Percentiles rank a stretch among this genome's conserved stretches.
phyloP scores from a whole-genome alignment of 2,797 vertebrate genomes.

The Carcharodon carcharias region DNA sequence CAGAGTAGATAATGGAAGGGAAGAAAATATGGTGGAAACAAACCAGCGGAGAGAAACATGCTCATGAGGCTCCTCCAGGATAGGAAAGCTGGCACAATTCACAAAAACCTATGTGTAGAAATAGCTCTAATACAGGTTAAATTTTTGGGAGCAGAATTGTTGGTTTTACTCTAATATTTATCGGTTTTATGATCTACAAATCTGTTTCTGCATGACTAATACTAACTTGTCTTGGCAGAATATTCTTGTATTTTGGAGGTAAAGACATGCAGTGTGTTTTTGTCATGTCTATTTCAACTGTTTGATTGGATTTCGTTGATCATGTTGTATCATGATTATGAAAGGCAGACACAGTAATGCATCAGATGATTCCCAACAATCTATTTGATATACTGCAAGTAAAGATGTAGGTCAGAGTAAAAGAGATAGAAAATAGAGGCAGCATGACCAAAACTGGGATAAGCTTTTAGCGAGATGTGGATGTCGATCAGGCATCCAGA shows the following conservation, averaged over 20 bases:
- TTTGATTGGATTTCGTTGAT: background rate
- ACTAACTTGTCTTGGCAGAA: background rate
- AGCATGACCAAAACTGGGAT: background rate
- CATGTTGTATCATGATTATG: background rate
- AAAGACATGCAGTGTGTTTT: background rate
- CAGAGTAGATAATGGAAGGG: background rate
- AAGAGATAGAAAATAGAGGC: background rate
- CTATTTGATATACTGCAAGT: background rate
- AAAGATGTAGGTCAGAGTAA: background rate
- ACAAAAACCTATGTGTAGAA: background rate
- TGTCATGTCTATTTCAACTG: background rate
- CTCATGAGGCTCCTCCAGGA: background rate
- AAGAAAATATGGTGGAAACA: background rate
- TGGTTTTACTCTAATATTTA: background rate
- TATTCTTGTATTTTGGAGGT: background rate
- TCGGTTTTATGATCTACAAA: background rate
- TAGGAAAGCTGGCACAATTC: background rate
- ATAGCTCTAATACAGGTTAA: background rate
- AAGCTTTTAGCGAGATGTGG: background rate
- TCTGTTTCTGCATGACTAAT: background rate
- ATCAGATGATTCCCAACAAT: too few relatives aligned
- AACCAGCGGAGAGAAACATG: background rate
- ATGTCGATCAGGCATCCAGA: background rate
- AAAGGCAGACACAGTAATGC: background rate
- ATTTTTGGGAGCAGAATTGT: background rate